Evolutionary conservation across 2,113 vertebrate species (phyloP).

Genomic region (Bungarus multicinctus): DNA sequence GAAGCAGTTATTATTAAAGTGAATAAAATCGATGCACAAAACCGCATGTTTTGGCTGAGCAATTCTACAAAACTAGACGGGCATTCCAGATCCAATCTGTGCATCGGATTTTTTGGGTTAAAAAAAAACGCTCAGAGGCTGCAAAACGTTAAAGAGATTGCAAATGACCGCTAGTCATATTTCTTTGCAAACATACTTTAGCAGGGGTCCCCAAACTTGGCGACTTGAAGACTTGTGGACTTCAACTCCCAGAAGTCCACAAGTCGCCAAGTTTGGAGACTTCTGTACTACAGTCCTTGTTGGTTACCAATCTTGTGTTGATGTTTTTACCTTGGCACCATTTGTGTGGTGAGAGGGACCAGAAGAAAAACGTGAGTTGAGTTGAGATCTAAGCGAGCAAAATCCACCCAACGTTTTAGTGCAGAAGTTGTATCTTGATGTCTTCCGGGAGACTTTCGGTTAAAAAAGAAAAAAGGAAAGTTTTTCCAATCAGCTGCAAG

Average conservation of each 20-base stretch:
- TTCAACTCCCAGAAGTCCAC: too few relatives aligned
- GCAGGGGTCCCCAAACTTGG: too few relatives aligned
- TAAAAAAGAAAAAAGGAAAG: background rate
- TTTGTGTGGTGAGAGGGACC: too few relatives aligned
- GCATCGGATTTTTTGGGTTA: background rate
- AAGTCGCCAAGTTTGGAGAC: too few relatives aligned
- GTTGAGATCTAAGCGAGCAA: background rate
- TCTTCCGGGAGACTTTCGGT: background rate
- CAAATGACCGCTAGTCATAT: background rate
- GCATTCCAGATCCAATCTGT: background rate
- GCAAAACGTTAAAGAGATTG: background rate
- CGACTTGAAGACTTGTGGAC: too few relatives aligned
- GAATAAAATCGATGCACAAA: background rate
- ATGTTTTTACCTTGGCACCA: background rate
- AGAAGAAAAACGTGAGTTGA: background rate
- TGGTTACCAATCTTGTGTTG: background rate
- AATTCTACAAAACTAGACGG: background rate
- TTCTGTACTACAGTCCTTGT: background rate
- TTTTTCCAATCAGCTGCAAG: background rate
- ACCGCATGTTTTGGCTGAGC: background rate
- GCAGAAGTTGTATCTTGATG: background rate
- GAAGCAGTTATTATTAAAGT: background rate
- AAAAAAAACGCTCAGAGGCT: background rate
- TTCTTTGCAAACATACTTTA: background rate
- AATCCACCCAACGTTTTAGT: background rate